Conservation (phyloP, 2,888 invertebrate genomes). For the Linyphia triangularis region DNA sequence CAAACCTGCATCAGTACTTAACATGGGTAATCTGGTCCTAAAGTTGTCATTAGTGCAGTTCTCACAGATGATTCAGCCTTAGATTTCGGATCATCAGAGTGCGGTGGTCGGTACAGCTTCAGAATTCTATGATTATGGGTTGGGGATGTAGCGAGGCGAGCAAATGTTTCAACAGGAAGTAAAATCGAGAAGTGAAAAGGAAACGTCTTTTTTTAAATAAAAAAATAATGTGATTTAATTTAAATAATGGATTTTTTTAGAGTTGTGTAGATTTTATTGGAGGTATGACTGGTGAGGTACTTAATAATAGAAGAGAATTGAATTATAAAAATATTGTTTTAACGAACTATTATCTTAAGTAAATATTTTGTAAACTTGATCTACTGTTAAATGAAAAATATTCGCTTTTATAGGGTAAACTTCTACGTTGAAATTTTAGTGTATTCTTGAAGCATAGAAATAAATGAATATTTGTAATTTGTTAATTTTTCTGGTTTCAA, state of each 20-base stretch:
- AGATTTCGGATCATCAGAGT: slow-evolving; percentile 5
- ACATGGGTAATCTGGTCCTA: background rate
- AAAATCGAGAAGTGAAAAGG: background rate
- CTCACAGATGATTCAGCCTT: slow-evolving; percentile 1
- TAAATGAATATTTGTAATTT: no score
- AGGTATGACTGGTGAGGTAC: no score
- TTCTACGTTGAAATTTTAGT: no score
- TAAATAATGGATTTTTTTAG: background rate
- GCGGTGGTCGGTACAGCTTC: background rate
- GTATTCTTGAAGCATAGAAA: no score
- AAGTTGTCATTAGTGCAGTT: slow-evolving; percentile 25
- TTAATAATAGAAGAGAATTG: no score
- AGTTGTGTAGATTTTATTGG: background rate
- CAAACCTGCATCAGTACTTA: background rate
- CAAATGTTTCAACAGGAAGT: background rate
- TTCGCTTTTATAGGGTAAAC: no score
- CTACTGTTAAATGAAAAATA: no score
- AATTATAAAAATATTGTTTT: no score
- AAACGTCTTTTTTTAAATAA: background rate
- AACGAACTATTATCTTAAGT: no score
- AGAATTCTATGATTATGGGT: slow-evolving; percentile 27
- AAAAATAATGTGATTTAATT: background rate
- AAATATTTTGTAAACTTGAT: no score
- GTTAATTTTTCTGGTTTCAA: no score
- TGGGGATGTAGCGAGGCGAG: background rate